phyloP scores from a whole-genome alignment of 2,113 vertebrate species.

The Varanus salvator region DNA sequence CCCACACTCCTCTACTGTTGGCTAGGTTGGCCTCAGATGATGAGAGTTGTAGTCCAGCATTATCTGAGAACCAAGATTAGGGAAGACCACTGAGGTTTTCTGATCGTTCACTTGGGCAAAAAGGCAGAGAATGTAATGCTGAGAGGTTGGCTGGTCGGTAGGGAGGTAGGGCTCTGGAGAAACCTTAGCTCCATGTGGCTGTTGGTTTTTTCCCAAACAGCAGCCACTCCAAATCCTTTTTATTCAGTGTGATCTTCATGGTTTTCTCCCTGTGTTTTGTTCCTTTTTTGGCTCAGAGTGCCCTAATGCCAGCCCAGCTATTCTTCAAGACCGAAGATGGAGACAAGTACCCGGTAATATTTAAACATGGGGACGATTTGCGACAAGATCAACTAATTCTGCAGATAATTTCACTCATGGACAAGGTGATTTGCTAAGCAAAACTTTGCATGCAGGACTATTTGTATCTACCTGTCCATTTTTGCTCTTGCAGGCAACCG shows the following conservation, averaged over 20 bases:
- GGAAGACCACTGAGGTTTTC: too few relatives aligned
- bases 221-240: neutral
- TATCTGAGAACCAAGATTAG: too few relatives aligned
- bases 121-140: neutral
- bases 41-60: too few relatives aligned
- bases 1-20: too few relatives aligned
- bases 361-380: slow-evolving; percentile 97
- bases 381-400: slow-evolving; percentile 98
- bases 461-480: neutral
- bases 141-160: neutral
- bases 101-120: neutral
- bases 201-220: neutral
- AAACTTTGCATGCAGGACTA: neutral
- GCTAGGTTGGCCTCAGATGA: too few relatives aligned
- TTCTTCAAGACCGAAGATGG: slow-evolving; percentile 96
- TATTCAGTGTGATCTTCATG: neutral
- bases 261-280: neutral
- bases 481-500: too few relatives aligned
- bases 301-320: slow-evolving; percentile 96
- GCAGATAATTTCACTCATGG: slow-evolving; percentile 99
- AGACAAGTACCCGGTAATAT: slow-evolving; percentile 95
- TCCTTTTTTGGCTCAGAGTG: slow-evolving; percentile 81
- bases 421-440: slow-evolving; percentile 83
- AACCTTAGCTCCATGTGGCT: neutral
- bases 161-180: too few relatives aligned